phyloP scores from a whole-genome alignment of 2,113 vertebrate genomes.

The Pontoporia blainvillei region DNA sequence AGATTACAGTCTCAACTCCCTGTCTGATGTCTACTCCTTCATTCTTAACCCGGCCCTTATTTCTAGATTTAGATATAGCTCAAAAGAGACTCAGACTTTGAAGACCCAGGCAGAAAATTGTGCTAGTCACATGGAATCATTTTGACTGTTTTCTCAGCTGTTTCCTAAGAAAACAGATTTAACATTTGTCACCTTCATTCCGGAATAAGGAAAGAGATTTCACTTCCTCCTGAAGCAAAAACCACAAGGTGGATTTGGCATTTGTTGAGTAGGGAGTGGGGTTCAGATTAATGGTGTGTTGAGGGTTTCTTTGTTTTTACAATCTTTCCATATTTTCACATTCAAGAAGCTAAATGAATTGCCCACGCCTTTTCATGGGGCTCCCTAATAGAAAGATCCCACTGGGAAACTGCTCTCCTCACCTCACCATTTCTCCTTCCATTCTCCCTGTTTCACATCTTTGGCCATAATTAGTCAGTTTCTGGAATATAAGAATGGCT shows the following conservation, averaged over 20 bases:
- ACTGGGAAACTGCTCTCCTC: background rate
- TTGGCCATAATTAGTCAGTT: background rate
- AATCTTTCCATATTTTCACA: background rate
- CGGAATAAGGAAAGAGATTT: conserved; percentile 46
- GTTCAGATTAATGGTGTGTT: background rate
- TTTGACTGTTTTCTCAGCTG: conserved; percentile 55
- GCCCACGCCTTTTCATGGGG: background rate
- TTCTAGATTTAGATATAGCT: conserved; percentile 46
- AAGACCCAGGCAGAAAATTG: conserved; percentile 53
- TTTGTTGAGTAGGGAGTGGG: background rate
- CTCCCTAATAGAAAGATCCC: background rate
- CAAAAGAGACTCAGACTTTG: conserved; percentile 45
- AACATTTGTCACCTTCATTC: conserved; percentile 42
- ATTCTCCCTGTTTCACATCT: background rate
- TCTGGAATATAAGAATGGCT: background rate
- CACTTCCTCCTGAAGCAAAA: conserved; percentile 33
- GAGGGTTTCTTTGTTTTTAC: conserved; percentile 16
- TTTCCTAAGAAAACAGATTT: conserved; percentile 59
- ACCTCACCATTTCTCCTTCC: background rate
- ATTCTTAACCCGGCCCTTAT: background rate
- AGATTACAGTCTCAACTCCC: background rate
- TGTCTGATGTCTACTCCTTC: background rate
- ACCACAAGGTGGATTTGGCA: conserved; percentile 1
- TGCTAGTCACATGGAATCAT: conserved; percentile 41
- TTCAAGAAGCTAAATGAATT: background rate